Percentiles rank a stretch among this genome's conserved stretches.
Conservation (phyloP, 2,113 vertebrate species). For the Rana temporaria region DNA sequence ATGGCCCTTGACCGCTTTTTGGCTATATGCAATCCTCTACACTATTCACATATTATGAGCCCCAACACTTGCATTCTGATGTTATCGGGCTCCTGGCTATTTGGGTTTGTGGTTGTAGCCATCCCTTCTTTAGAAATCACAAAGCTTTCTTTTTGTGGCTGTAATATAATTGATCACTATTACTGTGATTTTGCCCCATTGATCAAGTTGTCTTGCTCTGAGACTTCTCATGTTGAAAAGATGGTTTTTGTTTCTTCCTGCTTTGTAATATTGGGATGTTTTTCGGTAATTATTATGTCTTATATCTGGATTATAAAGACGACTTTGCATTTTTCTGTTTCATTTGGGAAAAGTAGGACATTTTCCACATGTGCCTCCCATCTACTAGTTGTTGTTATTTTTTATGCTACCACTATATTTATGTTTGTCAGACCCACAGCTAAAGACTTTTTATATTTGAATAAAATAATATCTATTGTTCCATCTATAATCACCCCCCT, state of each 20-base stretch:
- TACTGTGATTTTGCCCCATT: conserved; percentile 49
- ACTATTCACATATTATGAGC: conserved; percentile 19
- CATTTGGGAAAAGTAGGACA: conserved; percentile 5
- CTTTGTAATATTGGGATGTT: conserved; percentile 40
- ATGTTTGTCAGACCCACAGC: conserved; percentile 36
- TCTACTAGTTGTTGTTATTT: conserved; percentile 27
- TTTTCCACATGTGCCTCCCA: conserved; percentile 49
- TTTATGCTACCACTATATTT: conserved; percentile 42
- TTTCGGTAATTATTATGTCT: conserved; percentile 16
- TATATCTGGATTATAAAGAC: conserved; percentile 9
- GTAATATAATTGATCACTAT: conserved; percentile 43
- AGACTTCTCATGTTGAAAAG: conserved; percentile 4
- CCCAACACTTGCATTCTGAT: conserved; percentile 3
- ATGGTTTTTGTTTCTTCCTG: conserved; percentile 25
- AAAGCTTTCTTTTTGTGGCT: conserved; percentile 13
- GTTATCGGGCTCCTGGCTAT: not conserved
- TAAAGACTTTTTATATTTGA: not conserved
- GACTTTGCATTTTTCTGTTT: not conserved
- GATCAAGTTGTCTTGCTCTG: conserved; percentile 18
- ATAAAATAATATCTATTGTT: conserved; percentile 37
- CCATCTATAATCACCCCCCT: conserved; percentile 33
- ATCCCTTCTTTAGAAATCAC: conserved; percentile 18
- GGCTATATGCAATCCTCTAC: conserved; percentile 34
- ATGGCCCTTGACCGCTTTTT: conserved; percentile 45
- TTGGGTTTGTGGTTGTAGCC: conserved; percentile 8